These are phyloP conservation scores for Bubo scandiacus DNA, from an alignment of 2,113 vertebrate species.

Conservation along the genomic window DNA sequence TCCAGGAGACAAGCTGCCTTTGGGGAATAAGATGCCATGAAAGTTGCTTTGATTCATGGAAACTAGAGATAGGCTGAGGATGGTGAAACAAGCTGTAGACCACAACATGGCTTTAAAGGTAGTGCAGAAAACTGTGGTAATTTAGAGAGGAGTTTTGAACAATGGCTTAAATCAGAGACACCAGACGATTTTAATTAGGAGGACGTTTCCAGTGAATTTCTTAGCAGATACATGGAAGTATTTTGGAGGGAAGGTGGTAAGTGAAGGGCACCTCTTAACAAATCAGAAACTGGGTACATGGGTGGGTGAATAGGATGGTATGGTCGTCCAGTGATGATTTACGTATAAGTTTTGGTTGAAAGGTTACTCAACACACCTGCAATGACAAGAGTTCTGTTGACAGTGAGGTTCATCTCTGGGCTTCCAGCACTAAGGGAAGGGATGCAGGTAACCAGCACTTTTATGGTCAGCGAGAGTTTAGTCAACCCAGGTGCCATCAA, in stretches of 20 bases:
- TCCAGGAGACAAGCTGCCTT: background rate
- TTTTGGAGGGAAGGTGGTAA: background rate
- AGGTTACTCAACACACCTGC: background rate
- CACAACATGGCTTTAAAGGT: background rate
- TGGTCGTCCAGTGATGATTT: background rate
- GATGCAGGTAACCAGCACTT: background rate
- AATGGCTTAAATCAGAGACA: background rate
- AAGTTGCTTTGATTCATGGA: background rate
- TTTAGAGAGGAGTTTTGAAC: background rate
- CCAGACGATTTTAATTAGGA: accelerated
- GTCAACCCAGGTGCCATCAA: background rate
- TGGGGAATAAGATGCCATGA: background rate
- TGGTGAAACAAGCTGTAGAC: background rate
- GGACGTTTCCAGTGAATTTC: background rate
- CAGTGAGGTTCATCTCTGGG: background rate
- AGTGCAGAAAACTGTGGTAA: background rate
- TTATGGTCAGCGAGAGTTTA: background rate
- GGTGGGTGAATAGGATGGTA: background rate
- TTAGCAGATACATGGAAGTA: background rate
- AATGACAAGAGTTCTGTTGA: background rate
- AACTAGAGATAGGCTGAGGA: background rate
- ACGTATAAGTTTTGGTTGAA: background rate
- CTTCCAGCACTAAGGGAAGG: background rate
- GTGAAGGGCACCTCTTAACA: background rate
- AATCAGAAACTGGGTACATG: background rate